A percentile compares a stretch with the other conserved stretches of the same genome.
Conservation (phyloP, 1,140 invertebrate genomes). For the Drosophila lini region DNA sequence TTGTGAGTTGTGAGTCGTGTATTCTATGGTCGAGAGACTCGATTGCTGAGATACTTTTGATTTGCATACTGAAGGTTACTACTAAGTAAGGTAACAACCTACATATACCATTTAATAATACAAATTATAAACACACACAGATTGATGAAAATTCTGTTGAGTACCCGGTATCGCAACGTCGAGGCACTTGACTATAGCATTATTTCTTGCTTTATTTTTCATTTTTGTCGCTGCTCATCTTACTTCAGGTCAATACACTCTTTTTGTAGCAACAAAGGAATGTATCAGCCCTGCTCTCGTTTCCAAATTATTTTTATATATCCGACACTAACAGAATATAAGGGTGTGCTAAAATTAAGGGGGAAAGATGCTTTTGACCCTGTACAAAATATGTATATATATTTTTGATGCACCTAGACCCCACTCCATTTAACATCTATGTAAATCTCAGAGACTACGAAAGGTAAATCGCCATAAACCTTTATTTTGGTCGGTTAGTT, state of each 20-base stretch:
- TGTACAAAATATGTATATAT: not conserved
- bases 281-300: slow-evolving; percentile 18
- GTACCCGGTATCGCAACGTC: not conserved
- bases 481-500: too few relatives aligned
- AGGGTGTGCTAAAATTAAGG: slow-evolving; percentile 1
- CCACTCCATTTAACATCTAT: not conserved
- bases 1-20: not conserved
- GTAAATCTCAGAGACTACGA: not conserved
- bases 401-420: not conserved
- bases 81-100: not conserved
- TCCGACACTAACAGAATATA: slow-evolving; percentile 1
- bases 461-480: too few relatives aligned
- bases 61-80: not conserved
- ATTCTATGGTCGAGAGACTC: not conserved
- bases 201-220: slow-evolving; percentile 17
- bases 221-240: slow-evolving; percentile 10
- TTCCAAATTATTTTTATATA: slow-evolving; percentile 16
- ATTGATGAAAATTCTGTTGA: not conserved
- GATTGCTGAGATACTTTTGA: not conserved
- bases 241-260: slow-evolving; percentile 59
- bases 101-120: not conserved
- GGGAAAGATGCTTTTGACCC: not conserved
- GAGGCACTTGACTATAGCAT: not conserved
- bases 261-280: slow-evolving; percentile 24
- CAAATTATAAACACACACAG: not conserved